These are phyloP conservation scores for Mirounga angustirostris DNA, from an alignment of 2,113 vertebrate species.

Conservation along the genomic window DNA sequence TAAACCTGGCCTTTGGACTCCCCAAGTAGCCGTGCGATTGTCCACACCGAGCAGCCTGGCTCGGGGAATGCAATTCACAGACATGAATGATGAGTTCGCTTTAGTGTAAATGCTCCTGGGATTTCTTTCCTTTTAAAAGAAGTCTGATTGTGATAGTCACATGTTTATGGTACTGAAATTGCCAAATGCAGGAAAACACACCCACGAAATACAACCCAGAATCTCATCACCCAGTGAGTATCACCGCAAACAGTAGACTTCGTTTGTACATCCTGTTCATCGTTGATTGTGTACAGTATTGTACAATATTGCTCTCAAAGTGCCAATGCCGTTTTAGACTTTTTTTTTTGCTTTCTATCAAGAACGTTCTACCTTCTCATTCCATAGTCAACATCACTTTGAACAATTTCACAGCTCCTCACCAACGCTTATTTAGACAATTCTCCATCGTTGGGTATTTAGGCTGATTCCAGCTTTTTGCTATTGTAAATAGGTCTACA, in stretches of 20 bases:
- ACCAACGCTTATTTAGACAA: neutral
- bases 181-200: constrained; percentile 6
- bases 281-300: no score
- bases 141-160: neutral
- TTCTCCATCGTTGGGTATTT: neutral
- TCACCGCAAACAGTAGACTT: accelerated
- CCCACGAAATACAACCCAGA: neutral
- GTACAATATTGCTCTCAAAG: neutral
- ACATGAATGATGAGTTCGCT: neutral
- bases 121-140: neutral
- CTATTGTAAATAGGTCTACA: neutral
- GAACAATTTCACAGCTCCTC: accelerated
- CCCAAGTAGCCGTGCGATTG: accelerated
- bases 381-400: neutral
- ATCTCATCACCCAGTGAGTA: neutral
- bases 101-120: neutral
- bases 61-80: neutral
- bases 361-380: neutral
- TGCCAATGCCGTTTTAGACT: no score
- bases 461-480: neutral
- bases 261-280: no score
- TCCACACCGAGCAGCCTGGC: neutral
- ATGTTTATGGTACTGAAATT: neutral
- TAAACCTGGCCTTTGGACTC: neutral
- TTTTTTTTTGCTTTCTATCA: neutral